Conservation (phyloP, 1,140 invertebrate genomes). For the Caenorhabditis elegans region WBcel235 BX284606.5:12407001-12407500, state of each 20-base stretch:
- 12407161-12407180: not conserved
- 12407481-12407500: constrained; percentile 29
- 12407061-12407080: too few relatives aligned
- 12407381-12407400: not conserved
- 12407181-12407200: not conserved
- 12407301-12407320: not conserved
- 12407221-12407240: not conserved
- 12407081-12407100: too few relatives aligned
- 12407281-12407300: not conserved
- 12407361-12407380: constrained; percentile 21
- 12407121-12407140: too few relatives aligned
- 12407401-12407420: constrained; percentile 27
- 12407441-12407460: constrained; percentile 25
- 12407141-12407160: not conserved
- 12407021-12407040: too few relatives aligned
- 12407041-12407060: too few relatives aligned
- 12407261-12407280: not conserved
- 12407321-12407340: constrained; percentile 24
- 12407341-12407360: constrained; percentile 25
- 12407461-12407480: constrained; percentile 3
- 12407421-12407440: not conserved
- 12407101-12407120: too few relatives aligned
- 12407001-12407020: too few relatives aligned
- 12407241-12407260: not conserved
- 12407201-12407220: constrained; percentile 14